These are phyloP conservation scores for Xestoiulus laeticollis DNA, from an alignment of 2,888 invertebrate species.

Conservation along the genomic window DNA sequence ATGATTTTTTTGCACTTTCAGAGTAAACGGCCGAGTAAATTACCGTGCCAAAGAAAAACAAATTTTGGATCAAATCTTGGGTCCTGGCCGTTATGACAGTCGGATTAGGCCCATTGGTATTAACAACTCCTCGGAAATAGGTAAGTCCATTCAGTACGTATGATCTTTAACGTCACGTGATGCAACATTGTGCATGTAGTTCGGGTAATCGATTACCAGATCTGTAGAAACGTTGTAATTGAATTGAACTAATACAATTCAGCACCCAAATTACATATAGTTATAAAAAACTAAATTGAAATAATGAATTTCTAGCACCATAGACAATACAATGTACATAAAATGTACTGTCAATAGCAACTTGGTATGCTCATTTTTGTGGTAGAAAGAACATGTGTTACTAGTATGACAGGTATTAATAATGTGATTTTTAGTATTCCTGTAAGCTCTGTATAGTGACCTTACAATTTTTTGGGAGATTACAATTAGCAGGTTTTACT, in stretches of 20 bases:
- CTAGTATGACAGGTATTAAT: no score
- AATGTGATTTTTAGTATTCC: no score
- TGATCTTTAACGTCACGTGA: neutral
- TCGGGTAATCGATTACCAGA: neutral
- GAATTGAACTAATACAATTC: neutral
- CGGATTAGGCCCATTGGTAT: conserved; percentile 91
- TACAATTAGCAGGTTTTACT: no score
- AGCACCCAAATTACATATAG: neutral
- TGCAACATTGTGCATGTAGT: neutral
- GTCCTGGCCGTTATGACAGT: conserved; percentile 89
- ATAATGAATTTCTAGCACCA: no score
- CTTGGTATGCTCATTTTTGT: no score
- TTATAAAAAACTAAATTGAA: neutral
- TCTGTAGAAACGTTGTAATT: neutral
- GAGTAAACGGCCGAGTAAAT: conserved; percentile 75
- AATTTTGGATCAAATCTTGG: conserved; percentile 91
- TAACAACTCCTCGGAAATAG: conserved; percentile 87
- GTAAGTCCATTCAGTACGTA: conserved; percentile 49
- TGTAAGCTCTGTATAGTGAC: no score
- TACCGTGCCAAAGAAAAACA: conserved; percentile 94
- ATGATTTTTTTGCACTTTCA: conserved; percentile 21
- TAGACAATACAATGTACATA: no score
- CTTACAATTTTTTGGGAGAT: no score
- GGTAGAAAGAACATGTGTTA: no score
- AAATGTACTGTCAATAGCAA: no score